These are phyloP conservation scores for Phylloscopus collybita DNA, from an alignment of 2,797 vertebrate genomes.

Conservation along the genomic window DNA sequence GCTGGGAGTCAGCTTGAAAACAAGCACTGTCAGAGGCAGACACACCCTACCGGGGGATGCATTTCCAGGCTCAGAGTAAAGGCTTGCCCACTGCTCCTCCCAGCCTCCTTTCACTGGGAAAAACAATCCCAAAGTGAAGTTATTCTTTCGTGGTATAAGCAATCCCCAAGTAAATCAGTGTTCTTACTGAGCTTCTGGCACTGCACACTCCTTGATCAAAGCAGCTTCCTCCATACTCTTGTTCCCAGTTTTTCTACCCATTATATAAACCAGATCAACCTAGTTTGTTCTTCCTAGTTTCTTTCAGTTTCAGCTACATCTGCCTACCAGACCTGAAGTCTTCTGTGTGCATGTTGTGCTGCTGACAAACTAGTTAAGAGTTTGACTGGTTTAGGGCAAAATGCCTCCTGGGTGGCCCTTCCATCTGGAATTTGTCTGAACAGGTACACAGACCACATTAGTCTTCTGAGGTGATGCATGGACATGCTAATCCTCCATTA, in stretches of 20 bases:
- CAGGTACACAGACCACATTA: conserved; percentile 48
- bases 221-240: conserved; percentile 5
- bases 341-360: neutral
- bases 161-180: conserved; percentile 39
- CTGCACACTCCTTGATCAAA: neutral
- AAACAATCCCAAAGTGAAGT: conserved; percentile 61
- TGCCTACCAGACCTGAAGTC: conserved; percentile 52
- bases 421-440: conserved; percentile 52
- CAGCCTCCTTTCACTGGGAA: conserved; percentile 41
- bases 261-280: conserved; percentile 52
- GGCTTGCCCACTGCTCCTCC: conserved; percentile 50
- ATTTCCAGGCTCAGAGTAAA: conserved; percentile 40
- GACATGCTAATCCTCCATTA: conserved; percentile 17
- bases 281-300: conserved; percentile 44
- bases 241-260: neutral
- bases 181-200: conserved; percentile 38
- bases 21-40: conserved; percentile 28
- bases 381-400: neutral
- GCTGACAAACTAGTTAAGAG: conserved; percentile 42
- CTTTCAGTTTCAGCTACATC: conserved; percentile 43
- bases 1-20: conserved; percentile 44
- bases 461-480: neutral
- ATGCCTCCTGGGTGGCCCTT: conserved; percentile 53
- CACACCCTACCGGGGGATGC: conserved; percentile 10
- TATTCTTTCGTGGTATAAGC: conserved; percentile 36